These are phyloP conservation scores for Bradypus variegatus DNA, from an alignment of 2,797 vertebrate genomes.

Conservation along the genomic window DNA sequence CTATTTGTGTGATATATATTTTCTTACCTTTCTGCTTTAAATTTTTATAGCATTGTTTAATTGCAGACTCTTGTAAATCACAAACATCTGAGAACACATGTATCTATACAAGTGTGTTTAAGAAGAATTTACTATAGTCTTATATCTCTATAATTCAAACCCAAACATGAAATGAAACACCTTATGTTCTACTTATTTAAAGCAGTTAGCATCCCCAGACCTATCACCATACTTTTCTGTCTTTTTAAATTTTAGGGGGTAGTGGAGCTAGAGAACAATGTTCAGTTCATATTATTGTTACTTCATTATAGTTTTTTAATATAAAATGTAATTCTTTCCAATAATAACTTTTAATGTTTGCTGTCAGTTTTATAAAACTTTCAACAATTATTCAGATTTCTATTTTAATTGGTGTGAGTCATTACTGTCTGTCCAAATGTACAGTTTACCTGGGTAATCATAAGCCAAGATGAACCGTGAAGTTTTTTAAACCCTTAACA, in stretches of 20 bases:
- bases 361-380: background rate
- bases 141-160: slow-evolving; percentile 1
- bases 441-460: background rate
- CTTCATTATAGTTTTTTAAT: background rate
- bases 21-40: slow-evolving; percentile 7
- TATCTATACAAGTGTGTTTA: background rate
- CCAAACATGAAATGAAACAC: slow-evolving; percentile 1
- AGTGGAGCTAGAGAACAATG: background rate
- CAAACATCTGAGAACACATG: background rate
- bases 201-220: background rate
- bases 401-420: background rate
- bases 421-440: background rate
- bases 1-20: background rate
- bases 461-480: background rate
- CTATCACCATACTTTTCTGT: background rate
- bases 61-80: background rate
- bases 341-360: slow-evolving; percentile 8
- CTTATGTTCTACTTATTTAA: background rate
- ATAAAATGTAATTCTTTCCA: background rate
- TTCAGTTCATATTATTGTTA: slow-evolving; percentile 16
- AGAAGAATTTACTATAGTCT: slow-evolving; percentile 1
- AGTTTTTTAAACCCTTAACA: background rate
- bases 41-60: background rate
- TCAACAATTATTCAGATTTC: background rate
- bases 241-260: background rate